phyloP scores from a whole-genome alignment of 2,797 vertebrate species.

The Arctocebus calabarensis region DNA sequence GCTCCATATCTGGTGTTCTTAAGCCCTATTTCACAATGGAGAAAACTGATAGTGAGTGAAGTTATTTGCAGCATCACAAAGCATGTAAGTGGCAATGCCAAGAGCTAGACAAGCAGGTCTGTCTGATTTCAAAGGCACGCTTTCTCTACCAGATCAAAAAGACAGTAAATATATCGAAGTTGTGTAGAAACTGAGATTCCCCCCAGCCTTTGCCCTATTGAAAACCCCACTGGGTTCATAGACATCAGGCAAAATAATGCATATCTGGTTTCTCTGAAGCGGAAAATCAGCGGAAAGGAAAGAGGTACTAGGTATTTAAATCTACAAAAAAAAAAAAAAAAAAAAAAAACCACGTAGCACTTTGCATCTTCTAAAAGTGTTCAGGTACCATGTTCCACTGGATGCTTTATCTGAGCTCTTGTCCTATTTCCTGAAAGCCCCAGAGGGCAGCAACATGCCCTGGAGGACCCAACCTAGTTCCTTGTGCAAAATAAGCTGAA shows the following conservation, averaged over 20 bases:
- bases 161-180: background rate
- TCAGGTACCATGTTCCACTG: fast-evolving
- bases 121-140: background rate
- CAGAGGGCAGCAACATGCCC: background rate
- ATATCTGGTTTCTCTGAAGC: background rate
- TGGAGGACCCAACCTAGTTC: background rate
- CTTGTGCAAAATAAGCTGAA: background rate
- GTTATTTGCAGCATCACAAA: background rate
- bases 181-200: background rate
- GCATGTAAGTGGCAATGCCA: no score
- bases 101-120: background rate
- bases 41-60: background rate
- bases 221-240: background rate
- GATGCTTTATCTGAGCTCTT: background rate
- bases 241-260: background rate
- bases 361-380: background rate
- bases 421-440: background rate
- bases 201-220: background rate
- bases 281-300: background rate
- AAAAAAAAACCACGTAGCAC: background rate
- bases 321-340: no score
- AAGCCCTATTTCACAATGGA: background rate
- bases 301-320: background rate
- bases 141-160: background rate
- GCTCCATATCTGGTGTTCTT: background rate